phyloP scores from a whole-genome alignment of 2,113 vertebrate species.

The Cygnus buccinator region DNA sequence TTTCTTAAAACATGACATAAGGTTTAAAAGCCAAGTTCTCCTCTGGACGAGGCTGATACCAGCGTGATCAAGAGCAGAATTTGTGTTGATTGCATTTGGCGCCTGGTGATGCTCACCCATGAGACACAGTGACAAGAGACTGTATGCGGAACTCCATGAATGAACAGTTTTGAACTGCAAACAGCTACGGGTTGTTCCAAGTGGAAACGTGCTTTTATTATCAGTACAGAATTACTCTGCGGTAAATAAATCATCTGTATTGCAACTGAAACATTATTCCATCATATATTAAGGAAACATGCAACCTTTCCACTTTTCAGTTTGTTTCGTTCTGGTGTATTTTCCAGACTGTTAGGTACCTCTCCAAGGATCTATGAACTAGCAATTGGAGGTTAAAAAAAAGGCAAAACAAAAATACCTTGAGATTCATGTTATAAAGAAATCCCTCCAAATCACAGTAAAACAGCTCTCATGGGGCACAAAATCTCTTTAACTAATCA shows the following conservation, averaged over 20 bases:
- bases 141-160: background rate
- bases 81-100: constrained; percentile 31
- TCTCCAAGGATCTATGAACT: constrained; percentile 8
- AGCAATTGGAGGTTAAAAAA: background rate
- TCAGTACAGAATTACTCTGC: constrained; percentile 3
- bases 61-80: constrained; percentile 17
- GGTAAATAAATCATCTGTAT: constrained; percentile 24
- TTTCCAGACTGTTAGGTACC: background rate
- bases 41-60: constrained; percentile 16
- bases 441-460: background rate
- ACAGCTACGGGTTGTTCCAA: constrained; percentile 5
- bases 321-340: background rate
- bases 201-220: constrained; percentile 51
- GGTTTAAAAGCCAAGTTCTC: constrained; percentile 39
- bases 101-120: background rate
- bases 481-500: background rate
- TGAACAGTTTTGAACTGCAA: constrained; percentile 21
- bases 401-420: background rate
- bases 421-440: background rate
- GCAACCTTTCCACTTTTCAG: background rate
- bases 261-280: constrained; percentile 30
- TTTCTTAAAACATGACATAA: constrained; percentile 1
- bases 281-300: background rate
- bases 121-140: background rate
- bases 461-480: background rate